A percentile compares a stretch with the other conserved stretches of the same genome.
These are phyloP conservation scores for Toxostoma redivivum DNA, from an alignment of 2,113 vertebrate species.

Conservation along the genomic window DNA sequence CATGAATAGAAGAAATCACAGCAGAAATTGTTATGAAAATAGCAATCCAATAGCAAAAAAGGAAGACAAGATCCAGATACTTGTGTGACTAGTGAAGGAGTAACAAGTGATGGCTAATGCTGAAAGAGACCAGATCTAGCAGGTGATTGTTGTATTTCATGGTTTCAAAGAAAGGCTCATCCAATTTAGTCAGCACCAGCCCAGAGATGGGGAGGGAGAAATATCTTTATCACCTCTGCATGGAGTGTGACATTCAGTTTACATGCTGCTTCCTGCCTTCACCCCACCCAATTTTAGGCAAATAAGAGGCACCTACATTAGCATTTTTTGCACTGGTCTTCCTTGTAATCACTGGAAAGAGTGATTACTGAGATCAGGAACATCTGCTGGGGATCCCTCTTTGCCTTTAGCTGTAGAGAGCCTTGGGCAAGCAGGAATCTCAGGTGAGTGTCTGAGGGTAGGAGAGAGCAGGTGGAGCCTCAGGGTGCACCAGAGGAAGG, in stretches of 20 bases:
- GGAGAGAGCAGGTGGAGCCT: neutral
- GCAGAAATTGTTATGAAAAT: neutral
- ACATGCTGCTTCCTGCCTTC: neutral
- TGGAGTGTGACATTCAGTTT: neutral
- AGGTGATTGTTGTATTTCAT: neutral
- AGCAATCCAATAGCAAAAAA: neutral
- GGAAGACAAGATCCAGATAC: neutral
- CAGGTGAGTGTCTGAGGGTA: neutral
- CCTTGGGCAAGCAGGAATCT: neutral
- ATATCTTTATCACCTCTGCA: neutral
- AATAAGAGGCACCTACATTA: neutral
- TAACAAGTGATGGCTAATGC: neutral
- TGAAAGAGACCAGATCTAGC: neutral
- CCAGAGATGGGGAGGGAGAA: neutral
- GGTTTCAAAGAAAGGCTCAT: neutral
- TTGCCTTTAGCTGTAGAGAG: neutral
- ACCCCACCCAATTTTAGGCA: neutral
- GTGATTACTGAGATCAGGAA: neutral
- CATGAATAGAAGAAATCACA: neutral
- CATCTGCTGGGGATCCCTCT: neutral
- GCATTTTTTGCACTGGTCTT: neutral
- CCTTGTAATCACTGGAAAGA: neutral
- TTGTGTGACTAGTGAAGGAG: neutral
- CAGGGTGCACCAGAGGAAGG: neutral
- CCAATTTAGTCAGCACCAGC: neutral